phyloP scores from a whole-genome alignment of 2,113 vertebrate species.

The Muscicapa adusta region DNA sequence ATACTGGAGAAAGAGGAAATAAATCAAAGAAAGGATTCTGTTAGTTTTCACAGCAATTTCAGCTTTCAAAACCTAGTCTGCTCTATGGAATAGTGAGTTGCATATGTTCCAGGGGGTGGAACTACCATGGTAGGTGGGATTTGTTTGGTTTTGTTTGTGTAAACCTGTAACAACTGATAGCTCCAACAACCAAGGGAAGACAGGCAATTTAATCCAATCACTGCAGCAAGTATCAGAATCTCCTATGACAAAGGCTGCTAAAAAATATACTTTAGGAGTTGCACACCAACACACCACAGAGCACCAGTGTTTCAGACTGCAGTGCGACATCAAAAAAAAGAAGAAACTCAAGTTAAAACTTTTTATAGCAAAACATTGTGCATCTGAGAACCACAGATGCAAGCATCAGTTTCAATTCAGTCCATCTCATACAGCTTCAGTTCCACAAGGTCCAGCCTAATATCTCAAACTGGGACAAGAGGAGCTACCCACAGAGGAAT shows the following conservation, averaged over 20 bases:
- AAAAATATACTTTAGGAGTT: neutral
- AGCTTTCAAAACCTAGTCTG: neutral
- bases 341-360: neutral
- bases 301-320: neutral
- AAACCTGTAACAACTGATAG: neutral
- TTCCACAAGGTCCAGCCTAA: neutral
- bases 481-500: neutral
- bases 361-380: fast-evolving
- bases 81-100: neutral
- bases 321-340: neutral
- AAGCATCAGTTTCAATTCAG: neutral
- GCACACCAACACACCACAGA: fast-evolving
- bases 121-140: fast-evolving
- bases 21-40: neutral
- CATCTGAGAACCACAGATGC: fast-evolving
- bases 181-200: neutral
- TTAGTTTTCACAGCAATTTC: neutral
- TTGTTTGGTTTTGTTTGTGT: neutral
- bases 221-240: neutral
- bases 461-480: no score
- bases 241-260: neutral
- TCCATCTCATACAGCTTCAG: fast-evolving
- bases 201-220: neutral
- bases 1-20: slow-evolving; percentile 8
- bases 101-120: fast-evolving